Base-by-base conservation (phyloP, 2,888 invertebrate genomes). In the Clistopyga incitator region DNA sequence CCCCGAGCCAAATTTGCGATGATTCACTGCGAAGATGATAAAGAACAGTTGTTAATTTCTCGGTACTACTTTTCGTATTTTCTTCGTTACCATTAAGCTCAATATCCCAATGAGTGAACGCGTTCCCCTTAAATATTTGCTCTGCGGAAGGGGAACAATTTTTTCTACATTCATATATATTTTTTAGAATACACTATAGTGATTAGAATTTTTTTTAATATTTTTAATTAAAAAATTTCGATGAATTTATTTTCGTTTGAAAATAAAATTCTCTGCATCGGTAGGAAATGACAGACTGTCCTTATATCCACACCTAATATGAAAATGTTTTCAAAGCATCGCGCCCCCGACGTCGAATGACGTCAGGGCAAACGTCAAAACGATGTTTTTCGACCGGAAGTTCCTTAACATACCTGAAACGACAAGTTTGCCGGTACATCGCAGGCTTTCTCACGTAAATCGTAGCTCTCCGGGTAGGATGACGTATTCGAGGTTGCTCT, bases 401-500 rank as follows among this genome's bases (percentile, higher is more conserved):
- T 61, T 59, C 25, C 15, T 59, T 59, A n/a, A 8, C 59, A 10
- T 61, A 34, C 59, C 29, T 6, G 29, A 61, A 29, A 61, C 59
- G 34, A 18, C 34, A n/a, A 34, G 34, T 29, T 34, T 20, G 3
- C 29, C 34, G 18, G 20, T 64, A 25, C 4, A 15, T 6, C 59
- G 13, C 25, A 15, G 59, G n/a, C 29, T 59, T 29, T 2, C n/a
- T n/a, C 6, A 64, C 42, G 34, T 18, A 54, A 45, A 45, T 29
- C 20, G 56, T 42, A 10, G 6, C 10, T 38, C 15, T 18, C 15
- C 0, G 38, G 20, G 38, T n/a, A 45, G 20, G n/a, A 54, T 74
- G 68, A 78, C 78, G 78, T 75, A 56, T 65, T 74, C 52, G 61
- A 52, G 61, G 75, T 70, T 79, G 82, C 78, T 82, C 78, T 64